Evolutionary conservation across 1,140 invertebrate species (phyloP).

Genomic region (Grapholita molesta): DNA sequence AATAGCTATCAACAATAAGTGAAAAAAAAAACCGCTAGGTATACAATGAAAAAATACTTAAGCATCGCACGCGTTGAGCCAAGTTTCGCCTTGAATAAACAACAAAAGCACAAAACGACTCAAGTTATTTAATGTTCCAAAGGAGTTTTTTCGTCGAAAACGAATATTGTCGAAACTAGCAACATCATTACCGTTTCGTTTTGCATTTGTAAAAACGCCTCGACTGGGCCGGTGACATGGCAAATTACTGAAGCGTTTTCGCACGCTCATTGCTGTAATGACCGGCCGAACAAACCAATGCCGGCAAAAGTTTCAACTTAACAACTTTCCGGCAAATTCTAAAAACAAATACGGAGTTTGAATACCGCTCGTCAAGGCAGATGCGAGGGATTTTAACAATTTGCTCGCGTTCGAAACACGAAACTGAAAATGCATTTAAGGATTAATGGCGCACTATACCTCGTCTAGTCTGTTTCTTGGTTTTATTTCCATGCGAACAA

Average conservation of each 20-base stretch:
- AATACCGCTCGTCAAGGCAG: slow-evolving; percentile 20
- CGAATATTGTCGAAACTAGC: slow-evolving; percentile 44
- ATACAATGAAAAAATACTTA: neutral
- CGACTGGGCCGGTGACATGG: slow-evolving; percentile 49
- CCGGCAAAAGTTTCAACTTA: slow-evolving; percentile 58
- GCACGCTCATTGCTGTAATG: slow-evolving; percentile 49
- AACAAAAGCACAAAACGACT: neutral
- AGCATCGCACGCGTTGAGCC: neutral
- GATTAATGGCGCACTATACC: slow-evolving; percentile 7
- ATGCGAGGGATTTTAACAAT: slow-evolving; percentile 12
- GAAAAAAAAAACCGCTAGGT: neutral
- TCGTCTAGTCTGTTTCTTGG: neutral
- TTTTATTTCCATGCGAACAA: slow-evolving; percentile 1
- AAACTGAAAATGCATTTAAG: slow-evolving; percentile 16
- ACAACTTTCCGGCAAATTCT: slow-evolving; percentile 38
- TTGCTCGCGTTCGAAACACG: slow-evolving; percentile 9
- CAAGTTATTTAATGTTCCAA: slow-evolving; percentile 6
- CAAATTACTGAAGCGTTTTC: slow-evolving; percentile 64
- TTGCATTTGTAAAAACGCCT: slow-evolving; percentile 61
- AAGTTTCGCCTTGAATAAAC: neutral
- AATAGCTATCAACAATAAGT: neutral
- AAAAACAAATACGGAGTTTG: slow-evolving; percentile 16
- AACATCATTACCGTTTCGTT: slow-evolving; percentile 62
- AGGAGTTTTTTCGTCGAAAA: slow-evolving; percentile 11
- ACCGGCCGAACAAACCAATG: slow-evolving; percentile 52